A percentile compares a stretch with the other conserved stretches of the same genome.
phyloP scores from a whole-genome alignment of 1,140 invertebrate genomes.

The Lithobius niger region DNA sequence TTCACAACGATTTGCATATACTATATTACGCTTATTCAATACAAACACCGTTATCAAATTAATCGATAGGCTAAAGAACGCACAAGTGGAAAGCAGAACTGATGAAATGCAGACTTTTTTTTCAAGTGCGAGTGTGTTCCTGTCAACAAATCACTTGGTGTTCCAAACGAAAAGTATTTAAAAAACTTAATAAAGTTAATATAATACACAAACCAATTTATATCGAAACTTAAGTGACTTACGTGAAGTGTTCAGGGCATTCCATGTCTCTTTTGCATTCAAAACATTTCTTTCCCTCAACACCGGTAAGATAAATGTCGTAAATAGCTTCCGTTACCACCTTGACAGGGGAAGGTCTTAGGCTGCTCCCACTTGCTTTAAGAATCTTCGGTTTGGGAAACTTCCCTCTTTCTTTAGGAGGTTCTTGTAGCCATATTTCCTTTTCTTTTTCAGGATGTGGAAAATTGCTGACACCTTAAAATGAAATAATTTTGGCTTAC shows the following conservation, averaged over 20 bases:
- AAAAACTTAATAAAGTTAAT: no score
- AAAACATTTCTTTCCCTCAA: neutral
- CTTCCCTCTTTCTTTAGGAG: neutral
- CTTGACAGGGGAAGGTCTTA: neutral
- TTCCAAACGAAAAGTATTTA: no score
- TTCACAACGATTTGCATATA: no score
- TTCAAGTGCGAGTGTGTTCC: no score
- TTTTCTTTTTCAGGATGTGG: neutral
- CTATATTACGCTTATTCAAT: no score
- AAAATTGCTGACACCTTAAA: neutral
- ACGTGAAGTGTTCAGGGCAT: neutral
- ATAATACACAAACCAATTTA: no score
- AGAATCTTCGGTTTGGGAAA: neutral
- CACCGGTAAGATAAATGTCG: neutral
- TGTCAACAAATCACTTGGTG: no score
- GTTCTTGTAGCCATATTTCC: neutral
- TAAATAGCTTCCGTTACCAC: neutral
- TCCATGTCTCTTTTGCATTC: constrained; percentile 5
- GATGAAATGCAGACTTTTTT: no score
- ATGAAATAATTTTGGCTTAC: neutral
- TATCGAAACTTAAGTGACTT: neutral
- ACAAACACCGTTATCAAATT: no score
- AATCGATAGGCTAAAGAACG: no score
- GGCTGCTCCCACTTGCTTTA: neutral
- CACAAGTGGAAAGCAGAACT: no score